Base-by-base conservation (phyloP, 2,888 invertebrate genomes). In the Eueremaeus valkanovi region DNA sequence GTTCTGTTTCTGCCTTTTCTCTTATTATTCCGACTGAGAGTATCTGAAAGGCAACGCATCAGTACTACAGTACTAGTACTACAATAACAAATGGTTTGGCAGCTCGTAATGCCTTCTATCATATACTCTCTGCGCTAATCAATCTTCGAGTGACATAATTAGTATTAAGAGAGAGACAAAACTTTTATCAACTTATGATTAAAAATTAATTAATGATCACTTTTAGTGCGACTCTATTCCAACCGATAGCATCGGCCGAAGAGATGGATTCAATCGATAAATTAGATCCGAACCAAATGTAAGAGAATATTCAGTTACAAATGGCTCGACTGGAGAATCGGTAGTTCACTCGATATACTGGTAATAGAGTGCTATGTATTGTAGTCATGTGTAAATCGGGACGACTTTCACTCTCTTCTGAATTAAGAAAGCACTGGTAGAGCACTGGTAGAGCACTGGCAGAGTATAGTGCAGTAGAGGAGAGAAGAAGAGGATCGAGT, bases 71-170 rank as follows among this genome's bases (percentile, higher is more conserved):
- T 58, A 58, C 58, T 27, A 63, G 29, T 21, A 63, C 63, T 66
- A 70, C 70, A 70, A 70, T 70, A 70, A 70, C 70, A 70, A 70
- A 70, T 70, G 42, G 29, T 70, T 70, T 70, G 70, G 70, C 70
- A 70, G 70, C n/a, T 70, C 27, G 16, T 70, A 70, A 70, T 70
- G 70, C 70, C 70, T 70, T 70, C 70, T 42, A 70, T 70, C 70
- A 66, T 70, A 70, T 45, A 70, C 66, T 36, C 40, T 18, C 45
- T 27, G 27, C 27, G 42, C 45, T 70, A 70, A 70, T 70, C 70
- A 70, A 70, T 70, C 70, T 70, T 70, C 18, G 45, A 45, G 45
- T 70, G 70, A 70, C 70, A 70, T 70, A 70, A 70, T 70, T 70
- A 70, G 70, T 70, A 70, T 70, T 70, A 45, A 40, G 31, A n/a